Base-by-base conservation (phyloP, 2,113 vertebrate genomes). In the Prietella phreatophila region DNA sequence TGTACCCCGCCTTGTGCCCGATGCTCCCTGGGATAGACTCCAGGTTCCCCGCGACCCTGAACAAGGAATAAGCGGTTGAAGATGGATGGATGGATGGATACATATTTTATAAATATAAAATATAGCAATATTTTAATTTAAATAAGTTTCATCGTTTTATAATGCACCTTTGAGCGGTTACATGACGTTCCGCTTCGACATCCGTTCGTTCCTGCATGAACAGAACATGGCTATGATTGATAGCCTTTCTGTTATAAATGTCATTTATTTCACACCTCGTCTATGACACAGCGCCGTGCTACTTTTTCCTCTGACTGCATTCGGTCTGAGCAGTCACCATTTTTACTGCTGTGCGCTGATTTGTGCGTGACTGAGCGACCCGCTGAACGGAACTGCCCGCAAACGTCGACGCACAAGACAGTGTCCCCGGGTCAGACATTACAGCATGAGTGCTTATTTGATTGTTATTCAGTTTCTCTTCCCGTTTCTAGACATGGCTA, bases 231-330 rank as follows among this genome's bases (percentile, higher is more conserved):
- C 10, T 27, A 17, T 75, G 69, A 85, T 85, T 53, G 58, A 85
- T 73, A 75, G 11, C 83, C 69, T 53, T 27, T 60, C 76, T 13
- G 13, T 80, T 61, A 80, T 80, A 63, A 65, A 80, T 80, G 58
- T 11, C 39, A 22, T 65, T 80, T 53, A 33, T 17, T 55, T 80
- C 60, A 60, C 73, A 80, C 85, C 20, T 58, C 5, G 61, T 71
- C 50, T n/a, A 30, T 87, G 85, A 87, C 30, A 0, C 76, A 69
- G 20, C 30, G 14, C 30, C 10, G 39, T 33, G 55, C 36, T 81
- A 58, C 50, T 27, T 19, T 87, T 82, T 71, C 78, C 63, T 42
- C 63, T 56, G 67, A 81, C 47, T 58, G 85, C 63, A n/a, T 69
- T 17, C 11, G 5, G 42, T 81, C 42, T 33, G 85, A 80, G 58